A percentile compares a stretch with the other conserved stretches of the same genome.
Conservation (phyloP, 2,113 vertebrate genomes). For the Hylia prasina region DNA sequence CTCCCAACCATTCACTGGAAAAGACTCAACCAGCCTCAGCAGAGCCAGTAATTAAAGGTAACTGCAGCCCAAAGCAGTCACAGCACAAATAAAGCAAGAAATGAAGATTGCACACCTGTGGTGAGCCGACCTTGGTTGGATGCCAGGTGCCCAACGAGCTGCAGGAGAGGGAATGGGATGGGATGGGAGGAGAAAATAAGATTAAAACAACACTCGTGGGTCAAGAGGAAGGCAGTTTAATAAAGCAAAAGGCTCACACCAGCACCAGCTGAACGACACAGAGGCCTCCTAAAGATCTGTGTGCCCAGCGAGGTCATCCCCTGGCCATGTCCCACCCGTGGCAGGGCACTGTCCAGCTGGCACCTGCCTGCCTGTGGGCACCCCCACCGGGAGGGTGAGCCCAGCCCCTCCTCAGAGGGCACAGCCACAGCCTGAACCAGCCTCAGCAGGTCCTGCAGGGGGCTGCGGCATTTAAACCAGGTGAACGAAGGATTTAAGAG, state of each 20-base stretch:
- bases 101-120: background rate
- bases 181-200: background rate
- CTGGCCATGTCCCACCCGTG: accelerated
- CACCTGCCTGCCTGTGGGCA: background rate
- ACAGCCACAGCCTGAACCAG: background rate
- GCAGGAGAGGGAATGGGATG: background rate
- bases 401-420: accelerated
- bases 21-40: background rate
- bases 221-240: background rate
- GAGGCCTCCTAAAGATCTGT: background rate
- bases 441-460: background rate
- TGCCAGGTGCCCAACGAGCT: background rate
- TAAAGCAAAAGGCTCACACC: background rate
- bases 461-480: background rate
- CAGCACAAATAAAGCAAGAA: background rate
- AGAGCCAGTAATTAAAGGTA: constrained; percentile 25
- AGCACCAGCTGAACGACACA: background rate
- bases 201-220: background rate
- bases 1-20: background rate
- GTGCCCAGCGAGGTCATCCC: background rate
- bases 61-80: background rate
- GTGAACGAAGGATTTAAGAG: background rate
- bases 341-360: background rate
- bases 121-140: background rate
- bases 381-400: accelerated